Percentiles rank a stretch among this genome's conserved stretches.
These are phyloP conservation scores for Xenentodon cancila DNA, from an alignment of 2,797 vertebrate genomes.

Conservation along the genomic window DNA sequence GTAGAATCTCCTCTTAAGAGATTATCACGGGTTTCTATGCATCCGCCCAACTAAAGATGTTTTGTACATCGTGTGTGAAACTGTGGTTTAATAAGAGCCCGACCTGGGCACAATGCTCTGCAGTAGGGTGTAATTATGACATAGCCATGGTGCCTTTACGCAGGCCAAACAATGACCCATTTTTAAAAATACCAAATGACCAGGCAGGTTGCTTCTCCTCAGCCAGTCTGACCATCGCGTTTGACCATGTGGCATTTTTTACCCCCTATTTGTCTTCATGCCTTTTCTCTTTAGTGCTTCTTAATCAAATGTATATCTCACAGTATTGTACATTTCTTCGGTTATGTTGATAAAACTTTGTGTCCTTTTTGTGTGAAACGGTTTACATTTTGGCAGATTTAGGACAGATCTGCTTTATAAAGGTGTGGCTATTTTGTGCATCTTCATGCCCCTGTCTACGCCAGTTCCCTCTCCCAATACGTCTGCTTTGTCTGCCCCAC, in stretches of 20 bases:
- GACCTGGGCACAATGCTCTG: slow-evolving; percentile 50
- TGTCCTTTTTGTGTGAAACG: not conserved
- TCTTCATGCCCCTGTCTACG: slow-evolving; percentile 57
- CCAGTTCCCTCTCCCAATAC: slow-evolving; percentile 59
- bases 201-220: slow-evolving; percentile 50
- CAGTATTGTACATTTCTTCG: not conserved
- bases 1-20: slow-evolving; percentile 25
- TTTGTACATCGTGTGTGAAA: slow-evolving; percentile 41
- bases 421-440: slow-evolving; percentile 23
- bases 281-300: not conserved
- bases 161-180: slow-evolving; percentile 80
- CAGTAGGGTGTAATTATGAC: slow-evolving; percentile 76
- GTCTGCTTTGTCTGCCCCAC: slow-evolving; percentile 70
- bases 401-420: not conserved
- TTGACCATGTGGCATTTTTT: slow-evolving; percentile 31
- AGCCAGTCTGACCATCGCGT: slow-evolving; percentile 61
- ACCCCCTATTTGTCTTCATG: slow-evolving; percentile 5
- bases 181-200: slow-evolving; percentile 69
- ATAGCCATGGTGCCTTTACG: slow-evolving; percentile 65
- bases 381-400: slow-evolving; percentile 10
- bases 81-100: slow-evolving; percentile 59
- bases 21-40: slow-evolving; percentile 19
- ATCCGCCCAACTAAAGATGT: slow-evolving; percentile 39
- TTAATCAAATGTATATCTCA: not conserved
- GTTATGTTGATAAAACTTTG: not conserved